Conservation (phyloP, 1,140 invertebrate species). For the Drosophila aff. region DNA sequence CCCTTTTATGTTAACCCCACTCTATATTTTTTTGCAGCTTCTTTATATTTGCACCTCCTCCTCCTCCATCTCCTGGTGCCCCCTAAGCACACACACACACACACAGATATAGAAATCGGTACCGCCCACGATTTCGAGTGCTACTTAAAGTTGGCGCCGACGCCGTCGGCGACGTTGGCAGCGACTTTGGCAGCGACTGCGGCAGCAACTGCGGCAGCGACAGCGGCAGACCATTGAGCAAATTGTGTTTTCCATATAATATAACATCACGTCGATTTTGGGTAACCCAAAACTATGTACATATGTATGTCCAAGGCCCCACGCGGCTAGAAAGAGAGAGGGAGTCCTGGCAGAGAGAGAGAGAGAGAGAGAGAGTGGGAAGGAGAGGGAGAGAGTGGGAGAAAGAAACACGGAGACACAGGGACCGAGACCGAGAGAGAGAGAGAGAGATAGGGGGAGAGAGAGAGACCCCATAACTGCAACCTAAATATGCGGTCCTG, state of each 20-base stretch:
- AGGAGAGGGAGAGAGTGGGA: conserved; percentile 15
- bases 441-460: conserved; percentile 20
- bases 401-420: conserved; percentile 2
- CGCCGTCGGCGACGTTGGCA: conserved; percentile 8
- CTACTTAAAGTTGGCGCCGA: conserved; percentile 64
- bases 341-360: not conserved
- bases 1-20: not conserved
- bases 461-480: conserved; percentile 69
- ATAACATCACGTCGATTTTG: conserved; percentile 82
- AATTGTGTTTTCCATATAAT: conserved; percentile 83
- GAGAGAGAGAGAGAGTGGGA: conserved; percentile 7
- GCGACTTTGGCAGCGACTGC: conserved; percentile 21
- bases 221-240: conserved; percentile 75
- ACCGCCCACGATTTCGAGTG: conserved; percentile 74
- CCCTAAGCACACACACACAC: conserved; percentile 3
- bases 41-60: not conserved
- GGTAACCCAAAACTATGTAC: conserved; percentile 75
- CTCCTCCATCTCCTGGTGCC: not conserved
- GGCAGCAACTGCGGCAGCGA: conserved; percentile 30
- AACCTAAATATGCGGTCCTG: conserved; percentile 85
- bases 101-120: conserved; percentile 37
- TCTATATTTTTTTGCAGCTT: not conserved
- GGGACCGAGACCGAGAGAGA: conserved; percentile 3
- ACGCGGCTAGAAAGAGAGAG: conserved; percentile 20
- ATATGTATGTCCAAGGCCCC: conserved; percentile 45